phyloP scores from a whole-genome alignment of 2,113 vertebrate species.

The Cebus imitator region DNA sequence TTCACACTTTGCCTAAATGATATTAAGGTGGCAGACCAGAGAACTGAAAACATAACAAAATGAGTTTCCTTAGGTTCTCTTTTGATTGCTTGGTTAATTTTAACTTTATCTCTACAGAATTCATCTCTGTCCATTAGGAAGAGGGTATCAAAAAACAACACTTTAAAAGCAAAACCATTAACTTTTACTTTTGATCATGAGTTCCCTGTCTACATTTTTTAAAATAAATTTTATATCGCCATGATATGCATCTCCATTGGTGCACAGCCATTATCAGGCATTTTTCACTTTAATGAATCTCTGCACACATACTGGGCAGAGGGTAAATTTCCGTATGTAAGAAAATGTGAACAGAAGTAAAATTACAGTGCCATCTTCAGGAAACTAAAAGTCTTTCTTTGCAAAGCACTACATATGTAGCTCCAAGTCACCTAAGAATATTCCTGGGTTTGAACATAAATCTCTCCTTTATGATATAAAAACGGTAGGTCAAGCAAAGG shows the following conservation, averaged over 20 bases:
- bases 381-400: not conserved
- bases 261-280: fast-evolving
- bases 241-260: fast-evolving
- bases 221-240: not conserved
- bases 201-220: not conserved
- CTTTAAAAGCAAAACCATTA: not conserved
- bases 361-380: slow-evolving; percentile 67
- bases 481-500: not conserved
- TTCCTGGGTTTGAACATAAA: not conserved
- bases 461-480: not conserved
- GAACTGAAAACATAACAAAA: not conserved
- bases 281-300: not conserved
- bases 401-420: not conserved
- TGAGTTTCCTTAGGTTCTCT: not conserved
- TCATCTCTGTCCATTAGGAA: not conserved
- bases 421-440: not conserved
- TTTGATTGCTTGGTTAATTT: not conserved
- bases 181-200: not conserved
- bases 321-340: fast-evolving
- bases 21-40: not conserved
- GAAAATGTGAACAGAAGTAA: slow-evolving; percentile 38
- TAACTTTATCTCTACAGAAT: not conserved
- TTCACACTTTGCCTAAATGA: not conserved
- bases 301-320: not conserved
- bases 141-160: not conserved